phyloP scores from a whole-genome alignment of 2,113 vertebrate genomes.

The Argyrosomus japonicus region DNA sequence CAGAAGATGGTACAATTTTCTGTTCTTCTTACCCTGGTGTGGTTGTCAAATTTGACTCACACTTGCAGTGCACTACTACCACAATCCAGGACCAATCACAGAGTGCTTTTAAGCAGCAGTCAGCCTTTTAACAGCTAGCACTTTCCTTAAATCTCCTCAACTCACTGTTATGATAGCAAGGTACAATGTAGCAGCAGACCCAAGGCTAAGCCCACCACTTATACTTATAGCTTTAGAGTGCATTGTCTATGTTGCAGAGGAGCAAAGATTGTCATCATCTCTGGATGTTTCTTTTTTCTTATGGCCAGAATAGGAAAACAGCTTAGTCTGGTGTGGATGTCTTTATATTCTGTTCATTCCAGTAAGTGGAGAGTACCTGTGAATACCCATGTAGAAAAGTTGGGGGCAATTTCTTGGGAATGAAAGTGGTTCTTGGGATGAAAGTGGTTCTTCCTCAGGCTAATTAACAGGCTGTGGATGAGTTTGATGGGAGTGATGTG shows the following conservation, averaged over 20 bases:
- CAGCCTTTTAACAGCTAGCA: constrained; percentile 2
- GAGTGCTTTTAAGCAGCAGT: constrained; percentile 20
- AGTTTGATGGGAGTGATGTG: background rate
- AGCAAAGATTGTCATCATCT: background rate
- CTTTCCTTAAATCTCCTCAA: constrained; percentile 6
- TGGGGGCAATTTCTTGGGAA: background rate
- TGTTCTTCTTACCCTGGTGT: background rate
- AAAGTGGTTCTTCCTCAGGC: background rate
- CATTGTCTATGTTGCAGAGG: background rate
- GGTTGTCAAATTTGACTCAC: constrained; percentile 19
- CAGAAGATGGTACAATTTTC: background rate
- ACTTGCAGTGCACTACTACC: background rate
- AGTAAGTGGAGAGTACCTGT: background rate
- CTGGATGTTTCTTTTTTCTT: background rate
- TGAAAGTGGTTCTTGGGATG: background rate
- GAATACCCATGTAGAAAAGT: background rate
- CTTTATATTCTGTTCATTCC: too few relatives aligned
- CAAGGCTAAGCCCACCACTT: background rate
- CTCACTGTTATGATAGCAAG: background rate
- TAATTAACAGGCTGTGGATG: background rate
- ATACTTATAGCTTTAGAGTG: background rate
- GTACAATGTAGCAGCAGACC: constrained; percentile 4
- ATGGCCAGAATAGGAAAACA: background rate
- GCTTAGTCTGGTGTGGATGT: background rate
- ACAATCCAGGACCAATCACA: background rate